Base-by-base conservation (phyloP, 2,888 invertebrate species). In the Parnassius smintheus region DNA sequence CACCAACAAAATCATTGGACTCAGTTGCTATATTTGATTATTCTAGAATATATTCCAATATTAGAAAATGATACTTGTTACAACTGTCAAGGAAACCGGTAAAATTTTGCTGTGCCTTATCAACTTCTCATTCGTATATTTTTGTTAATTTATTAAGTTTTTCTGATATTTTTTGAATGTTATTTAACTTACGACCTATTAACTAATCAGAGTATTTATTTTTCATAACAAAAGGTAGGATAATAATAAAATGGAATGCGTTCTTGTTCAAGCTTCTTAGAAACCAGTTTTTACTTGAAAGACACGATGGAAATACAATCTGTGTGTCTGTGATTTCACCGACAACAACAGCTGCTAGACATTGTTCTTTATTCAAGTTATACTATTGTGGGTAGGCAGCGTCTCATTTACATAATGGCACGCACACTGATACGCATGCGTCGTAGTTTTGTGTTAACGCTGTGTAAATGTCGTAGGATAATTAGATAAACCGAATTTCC, bases 351-450 rank as follows among this genome's bases (percentile, higher is more conserved):
- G 13, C 70, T 73, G 72, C 71, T 70, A 56, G 56, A 57, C 67
- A 67, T 70, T 69, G 74, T 75, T 77, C 78, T 78, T 74, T 75
- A 80, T 79, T 78, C 70, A 68, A 72, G 74, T 76, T 76, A 75
- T 72, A 73, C 74, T 73, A 69, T 72, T 72, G 69, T 70, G 61
- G 63, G 64, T 56, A 55, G 56, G 57, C 61, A 57, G 12, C 58
- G 51, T 59, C 63, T 61, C 58, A 65, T 67, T 65, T 64, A 56
- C 62, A 67, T 65, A 65, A 61, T 62, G 46, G 4, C 12, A 13
- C 55, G 3, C 22, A 22, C 58, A 64, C 56, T 66, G 62, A 59
- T 48, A 64, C 67, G 68, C 67, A 64, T 65, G 59, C 59, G 58
- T 58, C 44, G 45, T 49, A 50, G 61, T 66, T 65, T 65, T 57